Conservation (phyloP, 2,113 vertebrate genomes). For the Gallinago jamesoni region DNA sequence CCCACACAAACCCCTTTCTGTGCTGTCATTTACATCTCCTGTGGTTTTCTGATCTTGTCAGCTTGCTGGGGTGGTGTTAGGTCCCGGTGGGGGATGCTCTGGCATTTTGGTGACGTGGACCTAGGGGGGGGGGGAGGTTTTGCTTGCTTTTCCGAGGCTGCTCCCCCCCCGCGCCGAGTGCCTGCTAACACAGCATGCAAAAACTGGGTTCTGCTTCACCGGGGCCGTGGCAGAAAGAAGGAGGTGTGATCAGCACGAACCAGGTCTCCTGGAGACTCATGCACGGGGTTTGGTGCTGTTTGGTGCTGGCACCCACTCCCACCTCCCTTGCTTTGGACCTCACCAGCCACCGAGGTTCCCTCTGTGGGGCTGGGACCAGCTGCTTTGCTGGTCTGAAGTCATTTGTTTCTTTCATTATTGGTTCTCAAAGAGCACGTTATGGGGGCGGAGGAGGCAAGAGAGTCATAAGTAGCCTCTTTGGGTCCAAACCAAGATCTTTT, state of each 20-base stretch:
- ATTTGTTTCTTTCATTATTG: neutral
- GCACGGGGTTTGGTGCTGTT: neutral
- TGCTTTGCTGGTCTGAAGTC: neutral
- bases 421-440: neutral
- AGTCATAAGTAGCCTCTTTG: neutral
- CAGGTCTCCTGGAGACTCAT: no score
- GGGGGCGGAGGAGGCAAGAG: neutral
- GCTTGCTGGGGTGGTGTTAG: neutral
- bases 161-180: neutral
- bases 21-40: neutral
- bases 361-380: neutral
- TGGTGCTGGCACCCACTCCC: neutral
- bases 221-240: neutral
- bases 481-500: neutral
- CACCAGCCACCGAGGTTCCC: neutral
- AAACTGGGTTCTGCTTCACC: neutral
- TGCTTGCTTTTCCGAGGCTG: neutral
- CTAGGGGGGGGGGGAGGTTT: neutral
- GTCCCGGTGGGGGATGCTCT: neutral
- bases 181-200: neutral
- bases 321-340: neutral
- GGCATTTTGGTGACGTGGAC: fast-evolving
- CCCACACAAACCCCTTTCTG: neutral
- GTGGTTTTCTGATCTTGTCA: conserved; percentile 25
- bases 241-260: neutral